Conservation (phyloP, 2,888 invertebrate species). For the Agrilus cyanescens region DNA sequence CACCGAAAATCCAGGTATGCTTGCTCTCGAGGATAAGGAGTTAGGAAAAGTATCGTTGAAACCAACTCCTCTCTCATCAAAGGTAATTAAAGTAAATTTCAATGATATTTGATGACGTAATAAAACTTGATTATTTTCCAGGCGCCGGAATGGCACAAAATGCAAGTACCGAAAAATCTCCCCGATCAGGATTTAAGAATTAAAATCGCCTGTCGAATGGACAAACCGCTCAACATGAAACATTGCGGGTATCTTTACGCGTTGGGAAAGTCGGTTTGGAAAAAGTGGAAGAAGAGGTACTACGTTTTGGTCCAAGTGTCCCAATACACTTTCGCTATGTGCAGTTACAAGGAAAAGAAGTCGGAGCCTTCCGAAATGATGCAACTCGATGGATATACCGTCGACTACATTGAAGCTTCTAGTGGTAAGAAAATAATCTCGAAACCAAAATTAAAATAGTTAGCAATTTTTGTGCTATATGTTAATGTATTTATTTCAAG, state of each 20-base stretch:
- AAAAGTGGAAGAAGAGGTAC: constrained; percentile 98
- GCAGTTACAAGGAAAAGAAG: constrained; percentile 98
- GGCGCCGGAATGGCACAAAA: constrained; percentile 97
- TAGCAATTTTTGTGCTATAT: neutral
- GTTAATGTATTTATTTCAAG: constrained; percentile 38
- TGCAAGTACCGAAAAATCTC: constrained; percentile 89
- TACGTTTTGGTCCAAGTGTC: constrained; percentile 98
- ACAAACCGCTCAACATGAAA: constrained; percentile 98
- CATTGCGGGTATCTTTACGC: constrained; percentile 90
- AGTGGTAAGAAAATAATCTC: constrained; percentile 52
- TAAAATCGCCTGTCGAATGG: constrained; percentile 96
- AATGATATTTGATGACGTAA: constrained; percentile 1
- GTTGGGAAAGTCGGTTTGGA: constrained; percentile 96
- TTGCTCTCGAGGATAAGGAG: constrained; percentile 98
- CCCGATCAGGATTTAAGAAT: constrained; percentile 93
- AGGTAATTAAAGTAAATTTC: constrained; percentile 41
- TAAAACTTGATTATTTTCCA: constrained; percentile 24
- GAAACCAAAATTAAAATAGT: constrained; percentile 1
- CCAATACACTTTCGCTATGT: constrained; percentile 99
- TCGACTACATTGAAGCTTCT: constrained; percentile 95
- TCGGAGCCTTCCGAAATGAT: constrained; percentile 99
- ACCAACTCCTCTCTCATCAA: constrained; percentile 78
- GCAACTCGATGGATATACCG: constrained; percentile 98
- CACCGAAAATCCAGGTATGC: constrained; percentile 93
- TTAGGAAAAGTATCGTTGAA: constrained; percentile 83